Base-by-base conservation (phyloP, 2,113 vertebrate species). In the Amia ocellicauda region DNA sequence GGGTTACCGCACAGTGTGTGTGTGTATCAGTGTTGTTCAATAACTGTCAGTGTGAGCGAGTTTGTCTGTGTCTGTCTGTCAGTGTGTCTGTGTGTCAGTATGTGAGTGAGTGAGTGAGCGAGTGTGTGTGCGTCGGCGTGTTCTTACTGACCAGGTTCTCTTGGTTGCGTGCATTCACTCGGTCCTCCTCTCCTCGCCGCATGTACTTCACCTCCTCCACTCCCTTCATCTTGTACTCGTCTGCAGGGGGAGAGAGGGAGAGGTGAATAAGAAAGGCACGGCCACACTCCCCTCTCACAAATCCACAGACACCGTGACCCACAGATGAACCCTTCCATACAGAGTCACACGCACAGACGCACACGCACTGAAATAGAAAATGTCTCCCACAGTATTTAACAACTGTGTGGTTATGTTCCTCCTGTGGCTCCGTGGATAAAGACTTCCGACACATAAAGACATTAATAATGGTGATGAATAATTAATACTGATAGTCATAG, bases 161-260 rank as follows among this genome's bases (percentile, higher is more conserved):
- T 74, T 88, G 86, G 81, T 90, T 88, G 74, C 85, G 85, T 64
- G 80, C 74, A 19, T 87, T 89, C 49, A 88, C 83, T 59, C 85
- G 42, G 71, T 86, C 87, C 67, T 89, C 88, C 5, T 89, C 88
- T 70, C 76, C 74, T 28, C 84, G 86, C 68, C 80, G 85, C 85
- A 89, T 89, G 82, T 89, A 89, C 80, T 89, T 90, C 70, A 96
- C 95, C 88, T 95, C 94, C 89, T 96, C 94, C 83, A 97, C 94
- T 67, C 91, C 93, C 90, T 97, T 97, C 90, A 94, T 92, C 86
- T 93, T 96, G 91, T 96, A 97, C 85, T 98, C 95, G 79, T 96
- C 95, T 97, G 85, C 61, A 71, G 42, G 40, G 14, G 55, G 27
- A 24, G 40, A 62, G 22, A 80, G 63, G 63, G 75, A 68, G n/a